These are phyloP conservation scores for Heliangelus exortis DNA, from an alignment of 2,797 vertebrate genomes.

Conservation along the genomic window DNA sequence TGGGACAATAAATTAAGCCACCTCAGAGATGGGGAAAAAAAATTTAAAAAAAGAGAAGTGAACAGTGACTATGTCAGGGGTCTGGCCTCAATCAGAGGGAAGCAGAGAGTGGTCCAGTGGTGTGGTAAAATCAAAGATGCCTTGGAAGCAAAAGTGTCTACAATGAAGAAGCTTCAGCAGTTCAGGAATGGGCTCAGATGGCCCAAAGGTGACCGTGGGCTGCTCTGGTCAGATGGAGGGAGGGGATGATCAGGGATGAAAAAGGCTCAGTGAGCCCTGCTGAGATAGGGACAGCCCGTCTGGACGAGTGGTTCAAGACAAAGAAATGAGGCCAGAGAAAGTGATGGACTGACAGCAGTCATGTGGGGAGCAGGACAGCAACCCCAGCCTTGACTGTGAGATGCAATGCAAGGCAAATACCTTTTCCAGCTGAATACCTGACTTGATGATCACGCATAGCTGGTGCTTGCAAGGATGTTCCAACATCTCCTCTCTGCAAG, in stretches of 20 bases:
- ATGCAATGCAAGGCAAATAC: neutral
- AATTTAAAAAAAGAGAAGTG: neutral
- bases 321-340: neutral
- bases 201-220: fast-evolving
- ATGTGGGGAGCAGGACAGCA: neutral
- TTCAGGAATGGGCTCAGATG: neutral
- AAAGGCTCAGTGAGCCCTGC: neutral
- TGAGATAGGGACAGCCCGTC: neutral
- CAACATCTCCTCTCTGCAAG: neutral
- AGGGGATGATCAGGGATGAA: neutral
- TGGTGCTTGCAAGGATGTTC: neutral
- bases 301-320: neutral
- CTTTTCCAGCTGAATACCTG: neutral
- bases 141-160: neutral
- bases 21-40: neutral
- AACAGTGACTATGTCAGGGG: neutral
- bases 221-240: fast-evolving
- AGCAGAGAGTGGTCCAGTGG: neutral
- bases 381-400: neutral
- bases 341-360: neutral
- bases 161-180: neutral
- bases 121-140: neutral
- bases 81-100: neutral
- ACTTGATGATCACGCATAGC: neutral
- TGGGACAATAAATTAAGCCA: neutral